Evolutionary conservation across 1,140 invertebrate genomes (phyloP).

Genomic region (Palaemon carinicauda): DNA sequence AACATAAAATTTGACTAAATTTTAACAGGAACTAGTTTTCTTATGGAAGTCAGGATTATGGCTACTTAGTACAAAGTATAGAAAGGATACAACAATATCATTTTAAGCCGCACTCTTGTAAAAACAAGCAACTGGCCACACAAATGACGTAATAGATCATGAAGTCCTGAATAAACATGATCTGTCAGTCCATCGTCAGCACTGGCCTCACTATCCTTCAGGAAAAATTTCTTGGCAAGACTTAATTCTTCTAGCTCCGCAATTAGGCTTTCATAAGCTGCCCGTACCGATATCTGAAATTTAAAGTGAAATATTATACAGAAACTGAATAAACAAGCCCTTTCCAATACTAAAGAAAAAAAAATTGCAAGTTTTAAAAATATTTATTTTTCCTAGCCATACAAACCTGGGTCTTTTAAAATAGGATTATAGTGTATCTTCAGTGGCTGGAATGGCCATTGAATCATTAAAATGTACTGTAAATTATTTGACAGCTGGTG

Average conservation of each 20-base stretch:
- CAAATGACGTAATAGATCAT: constrained; percentile 34
- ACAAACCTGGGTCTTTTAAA: no score
- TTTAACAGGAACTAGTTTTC: background rate
- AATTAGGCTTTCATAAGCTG: constrained; percentile 29
- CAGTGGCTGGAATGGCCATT: no score
- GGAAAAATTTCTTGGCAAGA: background rate
- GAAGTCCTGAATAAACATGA: background rate
- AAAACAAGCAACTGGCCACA: constrained; percentile 36
- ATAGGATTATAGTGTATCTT: no score
- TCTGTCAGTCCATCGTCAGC: background rate
- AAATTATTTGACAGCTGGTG: no score
- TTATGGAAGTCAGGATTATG: background rate
- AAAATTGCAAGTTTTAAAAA: no score
- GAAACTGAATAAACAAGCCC: no score
- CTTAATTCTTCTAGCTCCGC: constrained; percentile 7
- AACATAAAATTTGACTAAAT: background rate
- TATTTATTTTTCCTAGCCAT: no score
- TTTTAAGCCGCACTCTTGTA: constrained; percentile 32
- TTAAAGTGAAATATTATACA: no score
- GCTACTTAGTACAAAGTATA: background rate
- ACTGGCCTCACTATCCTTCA: background rate
- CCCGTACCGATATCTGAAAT: constrained; percentile 32
- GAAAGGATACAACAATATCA: constrained; percentile 43
- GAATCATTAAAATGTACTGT: no score
- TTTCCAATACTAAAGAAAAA: no score